phyloP scores from a whole-genome alignment of 1,140 invertebrate species.

The Halictus rubicundus region DNA sequence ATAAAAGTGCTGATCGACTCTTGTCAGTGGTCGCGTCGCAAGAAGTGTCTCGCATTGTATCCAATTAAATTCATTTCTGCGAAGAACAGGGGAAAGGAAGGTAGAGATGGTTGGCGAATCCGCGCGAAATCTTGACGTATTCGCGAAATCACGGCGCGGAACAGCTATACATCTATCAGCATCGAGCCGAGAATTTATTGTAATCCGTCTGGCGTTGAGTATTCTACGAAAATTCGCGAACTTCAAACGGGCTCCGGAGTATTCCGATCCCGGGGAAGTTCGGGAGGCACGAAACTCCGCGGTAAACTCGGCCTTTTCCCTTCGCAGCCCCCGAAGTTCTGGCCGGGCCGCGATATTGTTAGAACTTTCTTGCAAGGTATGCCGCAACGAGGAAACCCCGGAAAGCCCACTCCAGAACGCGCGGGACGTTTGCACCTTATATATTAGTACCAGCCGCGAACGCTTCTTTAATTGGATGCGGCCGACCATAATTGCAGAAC shows the following conservation, averaged over 20 bases:
- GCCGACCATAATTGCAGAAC: conserved; percentile 45
- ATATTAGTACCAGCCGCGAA: conserved; percentile 35
- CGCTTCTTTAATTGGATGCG: conserved; percentile 57
- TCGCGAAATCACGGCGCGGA: background rate
- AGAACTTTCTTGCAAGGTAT: conserved; percentile 69
- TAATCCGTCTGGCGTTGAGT: conserved; percentile 60
- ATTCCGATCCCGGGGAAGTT: conserved; percentile 56
- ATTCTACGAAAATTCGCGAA: conserved; percentile 61
- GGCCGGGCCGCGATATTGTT: conserved; percentile 65
- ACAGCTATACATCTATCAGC: conserved; percentile 29
- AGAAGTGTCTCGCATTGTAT: background rate
- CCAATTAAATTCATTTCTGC: background rate
- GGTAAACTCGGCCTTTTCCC: conserved; percentile 48
- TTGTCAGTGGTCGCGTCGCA: background rate
- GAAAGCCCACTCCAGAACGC: background rate
- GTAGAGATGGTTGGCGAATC: background rate
- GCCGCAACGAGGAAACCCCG: conserved; percentile 40
- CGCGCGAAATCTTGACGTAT: background rate
- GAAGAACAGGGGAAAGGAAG: background rate
- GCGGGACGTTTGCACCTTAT: conserved; percentile 42
- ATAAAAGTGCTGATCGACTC: too few relatives aligned
- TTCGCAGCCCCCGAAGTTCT: conserved; percentile 51
- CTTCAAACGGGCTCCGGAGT: conserved; percentile 56
- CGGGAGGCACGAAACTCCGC: conserved; percentile 48
- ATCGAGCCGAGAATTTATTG: conserved; percentile 61